A percentile compares a stretch with the other conserved stretches of the same genome.
These are phyloP conservation scores for Coelinius sp. DNA, from an alignment of 2,888 invertebrate species.

Conservation along the genomic window DNA sequence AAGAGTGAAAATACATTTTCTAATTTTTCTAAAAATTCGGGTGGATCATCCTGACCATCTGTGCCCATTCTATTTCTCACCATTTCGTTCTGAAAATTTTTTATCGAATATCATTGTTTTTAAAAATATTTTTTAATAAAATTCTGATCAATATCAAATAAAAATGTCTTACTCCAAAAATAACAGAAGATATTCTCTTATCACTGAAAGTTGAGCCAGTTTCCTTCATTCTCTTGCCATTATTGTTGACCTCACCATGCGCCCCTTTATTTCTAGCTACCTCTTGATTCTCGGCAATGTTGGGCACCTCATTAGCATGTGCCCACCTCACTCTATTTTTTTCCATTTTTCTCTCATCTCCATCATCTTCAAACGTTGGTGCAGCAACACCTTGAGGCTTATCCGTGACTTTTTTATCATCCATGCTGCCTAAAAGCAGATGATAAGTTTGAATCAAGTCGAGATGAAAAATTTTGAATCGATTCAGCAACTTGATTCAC, in stretches of 20 bases:
- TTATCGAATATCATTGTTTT: no score
- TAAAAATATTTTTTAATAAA: not conserved
- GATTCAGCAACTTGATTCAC: not conserved
- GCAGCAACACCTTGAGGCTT: constrained; percentile 11
- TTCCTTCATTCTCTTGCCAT: constrained; percentile 3
- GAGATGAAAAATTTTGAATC: no score
- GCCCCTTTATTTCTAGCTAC: not conserved
- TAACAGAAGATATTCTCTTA: not conserved
- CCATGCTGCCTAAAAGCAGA: constrained; percentile 1
- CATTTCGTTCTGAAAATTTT: not conserved
- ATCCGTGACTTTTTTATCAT: not conserved
- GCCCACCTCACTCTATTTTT: not conserved
- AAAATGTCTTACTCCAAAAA: not conserved
- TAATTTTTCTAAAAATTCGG: not conserved
- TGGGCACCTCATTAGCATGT: constrained; percentile 28
- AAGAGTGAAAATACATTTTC: not conserved
- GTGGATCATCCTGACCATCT: not conserved
- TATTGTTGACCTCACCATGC: constrained; percentile 10
- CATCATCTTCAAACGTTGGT: constrained; percentile 21
- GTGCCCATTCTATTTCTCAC: not conserved
- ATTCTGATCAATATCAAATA: not conserved
- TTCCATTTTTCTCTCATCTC: not conserved
- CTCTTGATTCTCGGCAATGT: constrained; percentile 8
- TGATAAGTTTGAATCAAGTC: not conserved
- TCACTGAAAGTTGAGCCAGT: not conserved